A percentile compares a stretch with the other conserved stretches of the same genome.
Evolutionary conservation across 2,113 vertebrate genomes (phyloP).

Genomic region (Gopherus flavomarginatus): DNA sequence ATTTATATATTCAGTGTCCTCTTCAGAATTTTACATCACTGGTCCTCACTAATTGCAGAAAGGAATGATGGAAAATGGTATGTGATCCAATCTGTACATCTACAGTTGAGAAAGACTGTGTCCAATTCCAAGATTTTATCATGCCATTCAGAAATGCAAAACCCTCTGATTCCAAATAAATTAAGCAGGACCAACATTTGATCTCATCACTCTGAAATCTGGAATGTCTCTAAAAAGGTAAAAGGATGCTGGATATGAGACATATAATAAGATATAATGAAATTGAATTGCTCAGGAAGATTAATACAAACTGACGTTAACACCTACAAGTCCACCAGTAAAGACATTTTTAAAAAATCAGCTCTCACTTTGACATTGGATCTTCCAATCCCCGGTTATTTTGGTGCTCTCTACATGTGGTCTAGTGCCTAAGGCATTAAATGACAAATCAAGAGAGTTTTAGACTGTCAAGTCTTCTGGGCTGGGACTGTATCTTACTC

Average conservation of each 20-base stretch:
- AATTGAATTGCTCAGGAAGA: neutral
- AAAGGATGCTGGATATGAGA: neutral
- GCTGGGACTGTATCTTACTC: neutral
- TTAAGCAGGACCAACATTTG: neutral
- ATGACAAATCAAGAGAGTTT: neutral
- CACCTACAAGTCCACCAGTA: neutral
- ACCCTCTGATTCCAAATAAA: neutral
- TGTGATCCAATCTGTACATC: neutral
- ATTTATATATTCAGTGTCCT: neutral
- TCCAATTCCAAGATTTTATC: neutral
- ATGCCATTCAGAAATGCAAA: neutral
- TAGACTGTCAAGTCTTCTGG: neutral
- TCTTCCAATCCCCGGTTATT: neutral
- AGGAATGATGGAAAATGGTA: neutral
- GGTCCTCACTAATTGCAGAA: neutral
- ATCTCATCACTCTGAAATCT: neutral
- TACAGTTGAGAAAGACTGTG: neutral
- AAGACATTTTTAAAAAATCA: conserved; percentile 11
- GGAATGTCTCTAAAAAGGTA: neutral
- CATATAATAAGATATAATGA: neutral
- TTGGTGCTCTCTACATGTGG: neutral
- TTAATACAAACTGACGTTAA: conserved; percentile 33
- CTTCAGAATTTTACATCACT: neutral
- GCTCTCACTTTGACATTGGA: neutral
- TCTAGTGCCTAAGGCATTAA: neutral